Evolutionary conservation across 2,113 vertebrate genomes (phyloP), one percentile per base, ranked within the genome.

Genomic region (Otus sunia): DNA sequence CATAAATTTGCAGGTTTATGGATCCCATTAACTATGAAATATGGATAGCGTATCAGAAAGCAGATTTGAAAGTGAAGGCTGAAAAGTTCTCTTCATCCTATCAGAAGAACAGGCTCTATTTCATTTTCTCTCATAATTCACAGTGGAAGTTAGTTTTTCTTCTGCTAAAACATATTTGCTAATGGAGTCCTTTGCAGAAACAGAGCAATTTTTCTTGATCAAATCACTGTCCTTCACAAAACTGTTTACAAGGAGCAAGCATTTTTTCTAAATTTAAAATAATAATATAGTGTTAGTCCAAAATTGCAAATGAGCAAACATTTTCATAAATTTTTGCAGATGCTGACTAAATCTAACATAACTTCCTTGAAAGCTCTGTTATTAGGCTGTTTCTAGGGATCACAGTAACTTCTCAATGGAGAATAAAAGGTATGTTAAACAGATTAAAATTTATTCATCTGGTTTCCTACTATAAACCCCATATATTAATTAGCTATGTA

Each of bases 11-110:
- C 1, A 26, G n/a, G 43, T 77, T 94, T 92, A 96, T 71, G 67
- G 78, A 88, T 88, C 72, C 86, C 25, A 91, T 89, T 94, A 92
- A 75, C 52, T 53, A 71, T 60, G 62, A 92, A 92, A 92, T 82
- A 94, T 7, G 34, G 79, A 75, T 9, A 75, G 66, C 39, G 45
- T 63, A 95, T 79, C 62, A 91, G 64, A 89, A 92, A 87, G 55
- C 26, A 91, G 62, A 94, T 66, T 87, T 67, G 49, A 86, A 95
- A 92, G 22, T n/a, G 53, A 95, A 86, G 36, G 53, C 26, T 96
- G 86, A 72, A 90, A 87, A 5, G 9, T 19, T 50, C 19, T 53
- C 67, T 55, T 80, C 60, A 60, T 69, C 60, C 50, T 37, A 34
- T 60, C 20, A 92, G 60, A 53, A 66, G 37, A 90, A 68, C 3